Conservation (phyloP, 2,888 invertebrate species). For the Choreutis nemorana region DNA sequence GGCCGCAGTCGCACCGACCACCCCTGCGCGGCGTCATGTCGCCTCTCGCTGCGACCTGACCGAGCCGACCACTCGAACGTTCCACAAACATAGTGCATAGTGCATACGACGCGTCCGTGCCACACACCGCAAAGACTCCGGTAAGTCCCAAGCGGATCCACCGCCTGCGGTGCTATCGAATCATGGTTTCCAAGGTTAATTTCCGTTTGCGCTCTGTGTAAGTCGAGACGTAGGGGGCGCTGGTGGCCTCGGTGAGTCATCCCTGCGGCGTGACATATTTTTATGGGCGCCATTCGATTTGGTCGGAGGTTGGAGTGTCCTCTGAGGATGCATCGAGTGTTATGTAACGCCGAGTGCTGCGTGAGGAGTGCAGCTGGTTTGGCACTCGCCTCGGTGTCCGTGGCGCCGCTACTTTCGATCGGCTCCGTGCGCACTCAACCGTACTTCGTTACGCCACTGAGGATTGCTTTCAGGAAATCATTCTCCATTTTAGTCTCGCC, state of each 20-base stretch:
- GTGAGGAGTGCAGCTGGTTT: conserved; percentile 47
- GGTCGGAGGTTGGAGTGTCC: conserved; percentile 20
- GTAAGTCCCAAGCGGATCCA: conserved; percentile 41
- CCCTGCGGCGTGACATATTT: conserved; percentile 56
- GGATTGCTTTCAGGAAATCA: conserved; percentile 56
- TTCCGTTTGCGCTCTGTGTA: conserved; percentile 18
- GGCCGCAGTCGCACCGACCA: conserved; percentile 52
- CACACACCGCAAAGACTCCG: conserved; percentile 33
- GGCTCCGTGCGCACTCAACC: conserved; percentile 40
- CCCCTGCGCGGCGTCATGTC: conserved; percentile 50
- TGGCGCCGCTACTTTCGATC: conserved; percentile 44
- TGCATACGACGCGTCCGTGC: conserved; percentile 27
- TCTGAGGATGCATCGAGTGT: conserved; percentile 45
- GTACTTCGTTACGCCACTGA: conserved; percentile 48
- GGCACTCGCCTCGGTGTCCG: too few relatives aligned
- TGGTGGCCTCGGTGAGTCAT: conserved; percentile 56
- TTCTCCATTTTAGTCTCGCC: conserved; percentile 56
- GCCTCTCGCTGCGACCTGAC: conserved; percentile 51
- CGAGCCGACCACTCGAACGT: conserved; percentile 37
- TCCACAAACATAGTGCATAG: conserved; percentile 29
- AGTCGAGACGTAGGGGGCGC: conserved; percentile 43
- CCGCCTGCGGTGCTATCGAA: conserved; percentile 15
- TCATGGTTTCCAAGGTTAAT: conserved; percentile 36
- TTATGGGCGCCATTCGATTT: conserved; percentile 55
- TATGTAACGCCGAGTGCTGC: conserved; percentile 52